A percentile compares a stretch with the other conserved stretches of the same genome.
Evolutionary conservation across 2,888 invertebrate species (phyloP).

Genomic region (Tenthredo amoena): DNA sequence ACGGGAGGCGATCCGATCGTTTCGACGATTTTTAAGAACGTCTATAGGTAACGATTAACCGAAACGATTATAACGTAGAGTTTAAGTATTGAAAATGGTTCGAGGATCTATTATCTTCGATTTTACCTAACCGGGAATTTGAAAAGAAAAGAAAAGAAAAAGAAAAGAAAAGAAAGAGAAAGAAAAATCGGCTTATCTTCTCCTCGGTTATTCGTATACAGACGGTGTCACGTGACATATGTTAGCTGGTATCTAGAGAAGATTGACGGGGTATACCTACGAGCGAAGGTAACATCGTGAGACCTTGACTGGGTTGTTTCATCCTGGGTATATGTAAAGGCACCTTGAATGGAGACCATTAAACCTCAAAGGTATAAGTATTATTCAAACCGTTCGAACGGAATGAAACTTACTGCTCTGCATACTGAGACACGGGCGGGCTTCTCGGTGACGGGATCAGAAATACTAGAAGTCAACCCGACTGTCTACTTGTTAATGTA

Average conservation of each 20-base stretch:
- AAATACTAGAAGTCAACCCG: conserved; percentile 49
- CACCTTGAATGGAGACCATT: conserved; percentile 71
- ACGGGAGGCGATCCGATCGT: conserved; percentile 56
- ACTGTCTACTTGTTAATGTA: conserved; percentile 48
- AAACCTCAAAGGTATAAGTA: conserved; percentile 54
- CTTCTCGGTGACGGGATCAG: conserved; percentile 42
- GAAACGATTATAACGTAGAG: conserved; percentile 7
- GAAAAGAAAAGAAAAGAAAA: not conserved
- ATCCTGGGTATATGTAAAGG: not conserved
- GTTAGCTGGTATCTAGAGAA: not conserved
- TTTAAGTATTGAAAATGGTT: too few species aligned
- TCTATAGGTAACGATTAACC: not conserved
- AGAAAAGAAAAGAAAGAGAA: not conserved
- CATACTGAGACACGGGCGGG: conserved; percentile 37
- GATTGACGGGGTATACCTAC: conserved; percentile 11
- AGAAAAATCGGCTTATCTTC: not conserved
- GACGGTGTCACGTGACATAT: not conserved
- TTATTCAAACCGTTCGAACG: conserved; percentile 15
- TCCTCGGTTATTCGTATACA: not conserved
- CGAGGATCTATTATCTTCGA: too few species aligned
- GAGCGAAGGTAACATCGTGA: not conserved
- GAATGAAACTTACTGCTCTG: conserved; percentile 47
- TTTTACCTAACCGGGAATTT: not conserved
- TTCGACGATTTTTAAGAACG: not conserved
- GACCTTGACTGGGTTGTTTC: conserved; percentile 27